These are phyloP conservation scores for Chionis minor DNA, from an alignment of 2,113 vertebrate species.

Conservation along the genomic window DNA sequence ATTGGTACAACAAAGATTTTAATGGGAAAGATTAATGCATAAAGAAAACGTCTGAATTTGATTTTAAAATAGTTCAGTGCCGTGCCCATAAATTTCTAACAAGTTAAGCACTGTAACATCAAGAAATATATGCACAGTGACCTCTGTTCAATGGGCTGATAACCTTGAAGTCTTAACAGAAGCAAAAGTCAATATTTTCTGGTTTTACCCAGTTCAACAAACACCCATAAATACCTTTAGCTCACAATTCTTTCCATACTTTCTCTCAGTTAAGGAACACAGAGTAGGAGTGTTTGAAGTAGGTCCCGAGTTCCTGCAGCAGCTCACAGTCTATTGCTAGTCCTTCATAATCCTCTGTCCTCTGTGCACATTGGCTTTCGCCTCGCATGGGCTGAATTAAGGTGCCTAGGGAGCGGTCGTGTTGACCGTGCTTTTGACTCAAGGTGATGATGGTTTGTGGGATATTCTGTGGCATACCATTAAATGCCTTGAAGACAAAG, in stretches of 20 bases:
- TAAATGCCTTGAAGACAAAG: not conserved
- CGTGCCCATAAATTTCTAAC: not conserved
- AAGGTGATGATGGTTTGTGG: not conserved
- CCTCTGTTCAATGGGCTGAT: not conserved
- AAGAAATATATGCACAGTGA: not conserved
- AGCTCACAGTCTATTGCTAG: not conserved
- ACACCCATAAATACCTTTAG: not conserved
- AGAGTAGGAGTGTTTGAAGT: not conserved
- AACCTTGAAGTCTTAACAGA: not conserved
- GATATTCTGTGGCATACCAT: not conserved
- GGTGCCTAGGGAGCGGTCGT: not conserved
- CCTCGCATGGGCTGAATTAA: not conserved
- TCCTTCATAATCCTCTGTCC: not conserved
- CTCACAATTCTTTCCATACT: not conserved
- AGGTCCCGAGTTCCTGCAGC: not conserved
- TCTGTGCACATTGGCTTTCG: not conserved
- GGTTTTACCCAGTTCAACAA: not conserved
- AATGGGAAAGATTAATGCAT: not conserved
- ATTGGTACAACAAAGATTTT: not conserved
- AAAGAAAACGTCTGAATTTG: not conserved
- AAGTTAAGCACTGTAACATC: not conserved
- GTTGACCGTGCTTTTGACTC: not conserved
- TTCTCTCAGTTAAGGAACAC: not conserved
- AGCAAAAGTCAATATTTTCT: conserved; percentile 10
- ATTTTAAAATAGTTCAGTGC: not conserved